Base-by-base conservation (phyloP, 2,888 invertebrate genomes). In the Lycophotia porphyrea region DNA sequence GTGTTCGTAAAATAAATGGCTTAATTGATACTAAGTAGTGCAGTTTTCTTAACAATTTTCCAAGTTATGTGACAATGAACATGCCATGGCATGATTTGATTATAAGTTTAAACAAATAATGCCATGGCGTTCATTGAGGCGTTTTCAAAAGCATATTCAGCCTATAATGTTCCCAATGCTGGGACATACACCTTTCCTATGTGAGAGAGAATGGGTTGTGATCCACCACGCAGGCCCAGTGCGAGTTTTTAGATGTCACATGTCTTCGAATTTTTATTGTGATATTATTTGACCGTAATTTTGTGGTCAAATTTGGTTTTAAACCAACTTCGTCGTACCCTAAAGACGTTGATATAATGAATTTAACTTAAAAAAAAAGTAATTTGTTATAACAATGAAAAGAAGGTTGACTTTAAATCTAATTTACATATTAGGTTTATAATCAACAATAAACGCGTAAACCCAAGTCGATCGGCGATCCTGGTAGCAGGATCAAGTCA, bases 221-320 rank as follows among this genome's bases (percentile, higher is more conserved):
- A 55, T 27, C 2, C 27, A 55, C 55, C 27, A 55, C 55, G 27
- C 2, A 18, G 55, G 27, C 27, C 15, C 27, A 55, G 27, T 27
- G 55, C 27, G 55, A 27, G 55, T 55, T 27, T 2, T 15, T 27
- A 31, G 27, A 18, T 27, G 55, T 27, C 3, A 49, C 9, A 49
- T 24, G 24, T 0, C 27, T 55, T 55, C 15, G 15, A 27, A 1
- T 27, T 55, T 18, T 18, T 31, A 31, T 31, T 58, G 58, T 31
- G 58, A 18, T 18, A 31, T 31, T 9, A 58, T 58, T 58, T 58
- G 18, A 18, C 31, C 13, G 9, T 52, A 7, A 42, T 31, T 21
- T 39, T 31, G 71, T 52, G 21, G 13, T 18, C 5, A 34, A 74
- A 74, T 24, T 75, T 18, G 21, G 24, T 27, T 75, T 42, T 4